phyloP scores from a whole-genome alignment of 2,888 invertebrate species.

The Torymus texanus region DNA sequence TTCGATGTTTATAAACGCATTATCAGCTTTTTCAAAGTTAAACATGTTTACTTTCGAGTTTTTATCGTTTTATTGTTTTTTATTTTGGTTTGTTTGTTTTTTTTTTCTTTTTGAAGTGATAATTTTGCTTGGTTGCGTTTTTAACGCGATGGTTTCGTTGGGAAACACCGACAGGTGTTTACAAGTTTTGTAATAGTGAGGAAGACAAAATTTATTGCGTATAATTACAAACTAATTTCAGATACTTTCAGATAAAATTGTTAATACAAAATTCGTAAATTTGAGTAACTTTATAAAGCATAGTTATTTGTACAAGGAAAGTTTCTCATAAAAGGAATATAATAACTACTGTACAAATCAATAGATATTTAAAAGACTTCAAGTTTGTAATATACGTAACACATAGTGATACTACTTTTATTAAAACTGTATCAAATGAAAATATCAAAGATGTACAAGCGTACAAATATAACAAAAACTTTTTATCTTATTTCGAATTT shows the following conservation, averaged over 20 bases:
- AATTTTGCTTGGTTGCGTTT: neutral
- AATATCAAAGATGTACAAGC: constrained; percentile 47
- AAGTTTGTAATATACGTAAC: constrained; percentile 9
- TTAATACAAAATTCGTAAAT: too few relatives aligned
- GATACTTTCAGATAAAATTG: too few relatives aligned
- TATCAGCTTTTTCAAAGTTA: constrained; percentile 35
- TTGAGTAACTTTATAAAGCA: too few relatives aligned
- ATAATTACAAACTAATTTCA: too few relatives aligned
- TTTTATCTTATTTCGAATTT: constrained; percentile 16
- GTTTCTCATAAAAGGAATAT: neutral
- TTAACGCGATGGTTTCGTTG: neutral
- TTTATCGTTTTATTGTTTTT: constrained; percentile 2
- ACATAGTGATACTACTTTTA: neutral
- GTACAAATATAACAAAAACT: constrained; percentile 53
- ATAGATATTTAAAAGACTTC: constrained; percentile 6
- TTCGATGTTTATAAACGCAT: constrained; percentile 16
- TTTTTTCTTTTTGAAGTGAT: neutral
- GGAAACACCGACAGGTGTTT: too few relatives aligned
- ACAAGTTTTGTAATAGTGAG: too few relatives aligned
- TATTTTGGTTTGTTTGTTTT: neutral
- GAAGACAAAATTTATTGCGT: too few relatives aligned
- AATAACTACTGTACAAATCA: neutral
- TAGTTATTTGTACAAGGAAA: too few relatives aligned
- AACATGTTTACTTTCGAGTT: neutral
- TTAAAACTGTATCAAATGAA: constrained; percentile 23